phyloP scores from a whole-genome alignment of 1,140 invertebrate species.

The Euwallacea fornicatus region DNA sequence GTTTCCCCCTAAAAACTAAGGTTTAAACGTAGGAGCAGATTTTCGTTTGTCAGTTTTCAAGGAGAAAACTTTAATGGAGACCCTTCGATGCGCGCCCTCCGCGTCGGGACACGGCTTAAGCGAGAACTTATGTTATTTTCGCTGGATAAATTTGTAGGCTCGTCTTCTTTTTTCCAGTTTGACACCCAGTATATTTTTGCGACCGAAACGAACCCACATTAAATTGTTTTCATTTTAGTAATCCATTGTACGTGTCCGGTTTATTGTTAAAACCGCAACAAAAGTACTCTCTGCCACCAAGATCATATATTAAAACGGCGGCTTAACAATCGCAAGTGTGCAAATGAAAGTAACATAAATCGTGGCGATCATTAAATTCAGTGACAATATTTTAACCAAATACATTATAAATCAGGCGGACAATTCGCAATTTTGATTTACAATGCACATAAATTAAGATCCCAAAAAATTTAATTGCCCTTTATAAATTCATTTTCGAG shows the following conservation, averaged over 20 bases:
- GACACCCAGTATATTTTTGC: no score
- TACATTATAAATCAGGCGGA: slow-evolving; percentile 32
- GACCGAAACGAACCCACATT: neutral
- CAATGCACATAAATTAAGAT: slow-evolving; percentile 26
- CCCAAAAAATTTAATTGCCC: no score
- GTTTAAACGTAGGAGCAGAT: no score
- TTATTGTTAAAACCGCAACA: slow-evolving; percentile 21
- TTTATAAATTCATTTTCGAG: no score
- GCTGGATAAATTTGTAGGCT: no score
- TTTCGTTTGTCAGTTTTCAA: no score
- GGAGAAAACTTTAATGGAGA: no score
- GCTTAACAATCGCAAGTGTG: slow-evolving; percentile 35
- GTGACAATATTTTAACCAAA: slow-evolving; percentile 38
- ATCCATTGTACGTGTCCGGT: slow-evolving; percentile 16
- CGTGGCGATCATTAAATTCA: slow-evolving; percentile 30
- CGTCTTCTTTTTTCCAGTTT: no score
- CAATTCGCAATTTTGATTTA: slow-evolving; percentile 37
- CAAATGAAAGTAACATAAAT: slow-evolving; percentile 40
- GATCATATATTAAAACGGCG: slow-evolving; percentile 28
- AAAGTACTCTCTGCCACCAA: slow-evolving; percentile 27
- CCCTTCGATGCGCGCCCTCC: no score
- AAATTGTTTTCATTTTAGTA: slow-evolving; percentile 25
- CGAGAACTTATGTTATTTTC: no score
- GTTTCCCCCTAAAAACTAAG: no score
- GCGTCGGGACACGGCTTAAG: no score